These are phyloP conservation scores for Yasuhikotakia modesta DNA, from an alignment of 2,797 vertebrate species.

Conservation along the genomic window DNA sequence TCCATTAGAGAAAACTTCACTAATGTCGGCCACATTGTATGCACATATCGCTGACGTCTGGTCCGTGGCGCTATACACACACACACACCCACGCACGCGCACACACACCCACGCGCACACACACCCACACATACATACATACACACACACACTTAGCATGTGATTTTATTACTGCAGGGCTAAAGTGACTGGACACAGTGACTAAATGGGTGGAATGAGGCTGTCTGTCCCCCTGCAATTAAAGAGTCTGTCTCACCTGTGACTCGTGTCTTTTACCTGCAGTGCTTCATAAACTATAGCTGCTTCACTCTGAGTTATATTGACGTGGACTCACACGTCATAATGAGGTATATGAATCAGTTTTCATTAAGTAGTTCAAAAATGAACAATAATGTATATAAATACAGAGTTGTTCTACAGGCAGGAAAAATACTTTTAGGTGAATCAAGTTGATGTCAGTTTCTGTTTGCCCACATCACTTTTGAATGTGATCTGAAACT, in stretches of 20 bases:
- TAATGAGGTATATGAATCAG: neutral
- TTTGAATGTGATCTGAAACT: too few species aligned
- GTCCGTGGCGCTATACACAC: slow-evolving; percentile 71
- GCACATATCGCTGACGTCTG: slow-evolving; percentile 73
- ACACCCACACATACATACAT: neutral
- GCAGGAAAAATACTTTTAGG: neutral
- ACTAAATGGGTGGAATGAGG: neutral
- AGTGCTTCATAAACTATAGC: neutral
- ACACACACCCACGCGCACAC: slow-evolving; percentile 64
- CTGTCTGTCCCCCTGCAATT: neutral
- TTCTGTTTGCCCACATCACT: too few species aligned
- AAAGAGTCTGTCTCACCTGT: neutral
- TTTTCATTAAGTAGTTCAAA: neutral
- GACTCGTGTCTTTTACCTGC: slow-evolving; percentile 16
- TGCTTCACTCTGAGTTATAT: slow-evolving; percentile 1
- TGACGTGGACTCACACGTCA: neutral
- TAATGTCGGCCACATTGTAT: slow-evolving; percentile 66
- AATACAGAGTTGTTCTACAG: neutral
- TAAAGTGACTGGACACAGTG: neutral
- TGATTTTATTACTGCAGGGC: too few species aligned
- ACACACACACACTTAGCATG: neutral
- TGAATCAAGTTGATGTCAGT: too few species aligned
- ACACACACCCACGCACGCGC: too few species aligned
- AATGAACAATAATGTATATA: neutral
- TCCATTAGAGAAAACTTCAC: slow-evolving; percentile 74